Evolutionary conservation across 1,140 invertebrate genomes (phyloP).

Genomic region (Aphaenogaster rudis): DNA sequence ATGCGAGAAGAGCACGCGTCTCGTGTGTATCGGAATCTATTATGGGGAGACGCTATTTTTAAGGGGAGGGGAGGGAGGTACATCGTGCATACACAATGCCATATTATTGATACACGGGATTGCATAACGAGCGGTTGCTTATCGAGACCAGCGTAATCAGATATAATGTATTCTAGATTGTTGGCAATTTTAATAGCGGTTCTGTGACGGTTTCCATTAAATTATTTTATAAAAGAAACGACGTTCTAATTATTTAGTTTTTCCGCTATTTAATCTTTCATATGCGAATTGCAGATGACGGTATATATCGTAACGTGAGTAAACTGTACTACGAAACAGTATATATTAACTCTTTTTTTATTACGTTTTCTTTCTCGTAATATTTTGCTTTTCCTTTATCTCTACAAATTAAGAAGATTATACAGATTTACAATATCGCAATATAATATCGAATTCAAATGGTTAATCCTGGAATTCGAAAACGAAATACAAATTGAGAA

Average conservation of each 20-base stretch:
- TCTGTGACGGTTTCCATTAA: background rate
- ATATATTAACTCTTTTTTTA: background rate
- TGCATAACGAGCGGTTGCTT: constrained; percentile 37
- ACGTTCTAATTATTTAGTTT: background rate
- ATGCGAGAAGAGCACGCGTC: background rate
- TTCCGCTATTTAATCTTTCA: background rate
- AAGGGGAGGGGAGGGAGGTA: background rate
- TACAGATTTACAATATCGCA: background rate
- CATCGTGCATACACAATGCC: background rate
- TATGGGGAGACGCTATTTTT: constrained; percentile 37
- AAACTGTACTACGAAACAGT: background rate
- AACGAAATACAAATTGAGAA: background rate
- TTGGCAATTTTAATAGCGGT: background rate
- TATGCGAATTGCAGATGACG: background rate
- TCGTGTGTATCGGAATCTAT: constrained; percentile 33
- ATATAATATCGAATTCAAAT: background rate
- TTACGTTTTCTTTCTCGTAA: background rate
- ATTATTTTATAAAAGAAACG: background rate
- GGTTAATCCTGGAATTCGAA: background rate
- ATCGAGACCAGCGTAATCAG: constrained; percentile 34
- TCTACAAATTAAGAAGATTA: background rate
- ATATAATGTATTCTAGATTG: background rate
- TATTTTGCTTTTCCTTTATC: background rate
- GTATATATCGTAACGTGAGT: background rate
- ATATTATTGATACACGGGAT: constrained; percentile 34